A percentile compares a stretch with the other conserved stretches of the same genome.
These are phyloP conservation scores for Microctenopoma stevenorrisi DNA, from an alignment of 2,797 vertebrate genomes.

Conservation along the genomic window DNA sequence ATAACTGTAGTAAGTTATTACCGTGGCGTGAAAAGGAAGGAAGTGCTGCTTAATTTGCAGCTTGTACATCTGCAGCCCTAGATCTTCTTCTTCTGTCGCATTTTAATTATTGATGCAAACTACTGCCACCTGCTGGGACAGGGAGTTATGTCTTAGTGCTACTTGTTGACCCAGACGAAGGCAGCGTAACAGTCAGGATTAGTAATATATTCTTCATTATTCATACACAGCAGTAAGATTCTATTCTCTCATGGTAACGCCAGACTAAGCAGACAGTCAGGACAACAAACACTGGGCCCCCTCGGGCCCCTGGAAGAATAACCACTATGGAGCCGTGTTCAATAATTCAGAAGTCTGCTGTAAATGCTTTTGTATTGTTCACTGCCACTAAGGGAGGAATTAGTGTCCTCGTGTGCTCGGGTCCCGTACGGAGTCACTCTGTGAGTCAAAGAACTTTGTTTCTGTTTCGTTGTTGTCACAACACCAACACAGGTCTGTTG, in stretches of 20 bases:
- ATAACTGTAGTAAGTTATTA: too few species aligned
- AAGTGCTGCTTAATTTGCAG: too few species aligned
- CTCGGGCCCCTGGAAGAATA: not conserved
- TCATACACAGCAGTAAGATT: not conserved
- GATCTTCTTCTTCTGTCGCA: too few species aligned
- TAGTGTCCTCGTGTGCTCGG: not conserved
- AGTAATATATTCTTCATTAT: not conserved
- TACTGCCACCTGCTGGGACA: too few species aligned
- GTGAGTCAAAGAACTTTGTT: conserved; percentile 28
- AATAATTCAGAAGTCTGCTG: conserved; percentile 33
- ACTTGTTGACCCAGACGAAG: too few species aligned
- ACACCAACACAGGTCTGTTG: not conserved
- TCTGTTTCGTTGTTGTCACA: conserved; percentile 17
- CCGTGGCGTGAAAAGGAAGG: too few species aligned
- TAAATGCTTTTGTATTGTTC: conserved; percentile 6
- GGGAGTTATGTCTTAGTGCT: too few species aligned
- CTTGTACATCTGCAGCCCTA: too few species aligned
- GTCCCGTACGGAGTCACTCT: conserved; percentile 11
- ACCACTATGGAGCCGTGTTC: not conserved
- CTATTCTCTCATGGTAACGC: not conserved
- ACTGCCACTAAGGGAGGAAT: conserved; percentile 12
- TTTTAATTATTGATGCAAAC: too few species aligned
- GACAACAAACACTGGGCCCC: conserved; percentile 4
- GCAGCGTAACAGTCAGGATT: not conserved
- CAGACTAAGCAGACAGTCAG: not conserved